Evolutionary conservation across 2,113 vertebrate species (phyloP).

Genomic region (Lipotes vexillifer): DNA sequence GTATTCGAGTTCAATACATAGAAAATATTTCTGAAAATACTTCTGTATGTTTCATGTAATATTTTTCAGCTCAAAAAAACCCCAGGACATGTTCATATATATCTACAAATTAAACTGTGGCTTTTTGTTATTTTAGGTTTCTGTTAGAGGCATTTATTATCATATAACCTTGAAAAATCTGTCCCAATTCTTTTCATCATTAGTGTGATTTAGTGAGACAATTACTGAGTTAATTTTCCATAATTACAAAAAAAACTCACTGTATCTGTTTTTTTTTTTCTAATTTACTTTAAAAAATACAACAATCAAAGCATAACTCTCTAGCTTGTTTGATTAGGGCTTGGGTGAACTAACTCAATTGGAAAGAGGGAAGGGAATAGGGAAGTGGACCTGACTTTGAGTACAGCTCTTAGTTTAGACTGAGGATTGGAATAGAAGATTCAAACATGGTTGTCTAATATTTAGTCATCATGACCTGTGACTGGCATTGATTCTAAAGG

Average conservation of each 20-base stretch:
- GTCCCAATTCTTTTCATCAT: conserved; percentile 7
- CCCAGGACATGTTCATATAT: neutral
- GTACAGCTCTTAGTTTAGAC: fast-evolving
- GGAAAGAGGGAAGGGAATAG: neutral
- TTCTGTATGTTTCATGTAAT: neutral
- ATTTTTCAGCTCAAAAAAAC: neutral
- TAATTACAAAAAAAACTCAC: conserved; percentile 4
- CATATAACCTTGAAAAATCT: conserved; percentile 39
- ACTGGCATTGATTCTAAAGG: neutral
- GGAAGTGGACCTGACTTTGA: neutral
- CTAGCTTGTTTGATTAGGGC: neutral
- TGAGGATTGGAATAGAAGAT: neutral
- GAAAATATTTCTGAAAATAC: neutral
- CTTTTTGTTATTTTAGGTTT: conserved; percentile 11
- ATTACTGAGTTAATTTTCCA: conserved; percentile 49
- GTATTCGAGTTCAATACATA: neutral
- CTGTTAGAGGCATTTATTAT: neutral
- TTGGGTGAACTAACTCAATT: neutral
- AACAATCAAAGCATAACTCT: neutral
- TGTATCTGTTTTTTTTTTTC: neutral
- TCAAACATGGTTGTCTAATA: neutral
- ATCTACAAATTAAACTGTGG: neutral
- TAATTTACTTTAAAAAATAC: neutral
- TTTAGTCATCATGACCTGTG: neutral
- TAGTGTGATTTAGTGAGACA: conserved; percentile 30